Conservation (phyloP, 2,113 vertebrate species). For the Dasyornis broadbenti region DNA sequence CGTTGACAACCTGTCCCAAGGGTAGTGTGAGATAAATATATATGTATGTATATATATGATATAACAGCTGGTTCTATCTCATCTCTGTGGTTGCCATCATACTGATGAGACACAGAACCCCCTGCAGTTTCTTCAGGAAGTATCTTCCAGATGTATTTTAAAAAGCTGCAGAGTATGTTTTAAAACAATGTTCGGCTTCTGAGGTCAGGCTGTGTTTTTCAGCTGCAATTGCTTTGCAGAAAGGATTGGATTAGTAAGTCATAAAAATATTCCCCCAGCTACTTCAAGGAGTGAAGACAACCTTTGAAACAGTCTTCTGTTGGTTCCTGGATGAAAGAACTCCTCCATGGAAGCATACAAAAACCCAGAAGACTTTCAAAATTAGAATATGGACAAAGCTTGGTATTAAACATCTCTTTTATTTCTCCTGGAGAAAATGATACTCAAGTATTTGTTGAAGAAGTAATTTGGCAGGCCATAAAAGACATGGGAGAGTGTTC, state of each 20-base stretch:
- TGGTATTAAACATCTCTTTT: neutral
- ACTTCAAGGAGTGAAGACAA: neutral
- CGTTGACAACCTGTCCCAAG: neutral
- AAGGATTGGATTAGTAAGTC: neutral
- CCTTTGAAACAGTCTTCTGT: neutral
- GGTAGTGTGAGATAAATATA: neutral
- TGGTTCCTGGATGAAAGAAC: neutral
- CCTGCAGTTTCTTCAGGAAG: neutral
- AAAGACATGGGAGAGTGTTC: neutral
- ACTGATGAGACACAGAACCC: neutral
- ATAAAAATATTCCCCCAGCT: neutral
- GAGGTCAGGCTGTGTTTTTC: neutral
- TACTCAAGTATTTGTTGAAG: neutral
- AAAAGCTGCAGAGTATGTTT: neutral
- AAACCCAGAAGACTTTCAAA: neutral
- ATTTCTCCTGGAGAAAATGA: neutral
- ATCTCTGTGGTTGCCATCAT: neutral
- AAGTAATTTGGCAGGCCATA: neutral
- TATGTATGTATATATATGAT: neutral
- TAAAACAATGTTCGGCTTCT: neutral
- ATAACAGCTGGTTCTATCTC: neutral
- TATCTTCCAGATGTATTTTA: neutral
- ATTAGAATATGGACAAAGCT: neutral
- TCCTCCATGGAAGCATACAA: neutral
- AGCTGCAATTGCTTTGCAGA: neutral